Base-by-base conservation (phyloP, 1,140 invertebrate genomes). In the Lordiphosa mommai region DNA sequence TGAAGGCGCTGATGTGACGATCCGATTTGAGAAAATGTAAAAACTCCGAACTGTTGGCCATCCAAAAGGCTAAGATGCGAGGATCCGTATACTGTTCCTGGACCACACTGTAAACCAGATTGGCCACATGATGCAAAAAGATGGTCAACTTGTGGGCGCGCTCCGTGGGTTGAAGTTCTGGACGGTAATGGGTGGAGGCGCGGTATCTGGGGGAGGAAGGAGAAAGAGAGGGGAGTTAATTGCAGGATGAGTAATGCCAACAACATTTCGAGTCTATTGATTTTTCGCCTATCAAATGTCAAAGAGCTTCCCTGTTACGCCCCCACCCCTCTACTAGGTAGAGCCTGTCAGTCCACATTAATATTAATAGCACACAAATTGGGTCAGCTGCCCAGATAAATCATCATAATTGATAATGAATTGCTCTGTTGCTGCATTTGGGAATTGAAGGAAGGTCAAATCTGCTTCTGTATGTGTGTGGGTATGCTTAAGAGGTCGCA, bases 21-120 rank as follows among this genome's bases (percentile, higher is more conserved):
- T 99, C 98, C 64, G 95, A 97, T 88, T 99, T 99, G 2, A 99
- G 90, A 90, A 99, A 99, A 89, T 99, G 96, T 8, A 99, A 90
- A 20, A 99, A 90, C 90, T 99, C 98, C 6, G 96, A 98, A 0
- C 96, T 94, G 88, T 99, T 99, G 1, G 97, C 97, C 91, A 99
- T 93, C 98, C 98, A 99, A 76, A 99, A 97, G 0, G 97, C 96
- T 56, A 97, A 91, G 1, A 93, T 94, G 8, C 93, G 93, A 0
- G 95, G 94, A 88, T 97, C 95, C 48, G 93, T 92, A 82, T 95
- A 95, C 44, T 94, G 91, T 69, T 96, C 95, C 92, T 96, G 90
- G 53, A 97, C 95, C 34, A 95, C 93, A 57, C 93, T 92, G 64
- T 96, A 95, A 47, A 97, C 95, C 88, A 97, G 93, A 36, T 93